Base-by-base conservation (phyloP, 1,140 invertebrate species). In the Zaprionus gabonicus region DNA sequence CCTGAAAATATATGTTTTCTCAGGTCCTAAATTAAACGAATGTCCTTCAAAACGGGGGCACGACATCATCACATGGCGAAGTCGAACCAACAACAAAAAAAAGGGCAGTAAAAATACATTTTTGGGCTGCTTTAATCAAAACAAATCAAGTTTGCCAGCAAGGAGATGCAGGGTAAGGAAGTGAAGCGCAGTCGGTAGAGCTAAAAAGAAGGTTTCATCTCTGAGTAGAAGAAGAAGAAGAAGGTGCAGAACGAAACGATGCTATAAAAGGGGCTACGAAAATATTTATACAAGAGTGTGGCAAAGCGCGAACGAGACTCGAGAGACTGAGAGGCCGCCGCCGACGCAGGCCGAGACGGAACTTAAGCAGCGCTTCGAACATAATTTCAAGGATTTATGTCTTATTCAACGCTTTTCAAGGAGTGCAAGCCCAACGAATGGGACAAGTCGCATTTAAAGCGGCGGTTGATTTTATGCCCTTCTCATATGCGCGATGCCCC, bases 311-410 rank as follows among this genome's bases (percentile, higher is more conserved):
- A 51, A 51, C 20, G 20, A n/a, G 51, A 56, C 38, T 31, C 31
- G 31, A 28, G 58, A 62, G 34, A 25, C 28, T 25, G 65, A 46
- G 58, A 13, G 25, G 58, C 5, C 15, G 38, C 5, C 15, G 38
- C 5, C 38, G 38, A 38, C 58, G 20, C 36, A 55, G 34, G 27
- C 7, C 34, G 41, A 60, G 69, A 57, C 13, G 36, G 55, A 71
- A 75, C 60, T 66, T 62, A 62, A 76, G 69, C 51, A 63, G 38
- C 57, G 31, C 12, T 20, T 71, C 56, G 71, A 38, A 81, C 72
- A 79, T 79, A 71, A 81, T 81, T 81, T 81, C 79, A 81, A 81
- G 79, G 79, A 81, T 81, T 81, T 81, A 81, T 81, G 79, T 81
- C 79, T 81, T 81, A 81, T 81, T 81, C 79, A 81, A 72, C 68